Conservation (phyloP, 1,140 invertebrate genomes). For the Hypothenemus hampei region DNA sequence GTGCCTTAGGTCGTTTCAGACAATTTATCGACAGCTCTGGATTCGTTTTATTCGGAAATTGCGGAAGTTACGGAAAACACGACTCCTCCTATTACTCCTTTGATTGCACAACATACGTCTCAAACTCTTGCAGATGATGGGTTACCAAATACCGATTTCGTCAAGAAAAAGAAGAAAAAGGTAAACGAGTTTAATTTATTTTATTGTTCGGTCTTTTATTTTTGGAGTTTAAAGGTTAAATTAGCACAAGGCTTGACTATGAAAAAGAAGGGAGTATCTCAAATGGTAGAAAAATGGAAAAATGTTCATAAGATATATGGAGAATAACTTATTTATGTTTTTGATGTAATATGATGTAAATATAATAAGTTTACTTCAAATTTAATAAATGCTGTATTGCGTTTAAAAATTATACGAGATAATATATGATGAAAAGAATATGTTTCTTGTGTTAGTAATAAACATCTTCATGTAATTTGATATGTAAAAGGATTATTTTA, state of each 20-base stretch:
- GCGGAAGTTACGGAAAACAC: slow-evolving; percentile 49
- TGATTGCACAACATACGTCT: slow-evolving; percentile 14
- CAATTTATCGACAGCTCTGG: slow-evolving; percentile 48
- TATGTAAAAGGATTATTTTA: no score
- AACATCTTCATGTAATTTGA: no score
- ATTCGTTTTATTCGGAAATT: slow-evolving; percentile 59
- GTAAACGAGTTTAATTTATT: slow-evolving; percentile 13
- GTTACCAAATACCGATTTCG: slow-evolving; percentile 22
- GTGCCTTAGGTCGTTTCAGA: no score
- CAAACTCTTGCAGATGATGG: no score
- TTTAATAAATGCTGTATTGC: no score
- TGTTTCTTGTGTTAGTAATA: no score
- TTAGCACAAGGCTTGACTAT: slow-evolving; percentile 54
- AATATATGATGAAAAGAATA: no score
- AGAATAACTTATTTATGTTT: slow-evolving; percentile 18
- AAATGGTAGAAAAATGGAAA: slow-evolving; percentile 69
- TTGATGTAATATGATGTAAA: no score
- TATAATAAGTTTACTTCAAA: no score
- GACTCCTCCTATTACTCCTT: slow-evolving; percentile 26
- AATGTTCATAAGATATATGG: slow-evolving; percentile 59
- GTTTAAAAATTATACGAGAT: no score
- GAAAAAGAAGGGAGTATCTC: slow-evolving; percentile 68
- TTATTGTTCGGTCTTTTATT: slow-evolving; percentile 11
- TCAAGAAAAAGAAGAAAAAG: slow-evolving; percentile 53
- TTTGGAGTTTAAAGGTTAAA: slow-evolving; percentile 49